Percentiles rank a stretch among this genome's conserved stretches.
Evolutionary conservation across 2,888 invertebrate species (phyloP).

Genomic region (Gastrophysa polygoni): DNA sequence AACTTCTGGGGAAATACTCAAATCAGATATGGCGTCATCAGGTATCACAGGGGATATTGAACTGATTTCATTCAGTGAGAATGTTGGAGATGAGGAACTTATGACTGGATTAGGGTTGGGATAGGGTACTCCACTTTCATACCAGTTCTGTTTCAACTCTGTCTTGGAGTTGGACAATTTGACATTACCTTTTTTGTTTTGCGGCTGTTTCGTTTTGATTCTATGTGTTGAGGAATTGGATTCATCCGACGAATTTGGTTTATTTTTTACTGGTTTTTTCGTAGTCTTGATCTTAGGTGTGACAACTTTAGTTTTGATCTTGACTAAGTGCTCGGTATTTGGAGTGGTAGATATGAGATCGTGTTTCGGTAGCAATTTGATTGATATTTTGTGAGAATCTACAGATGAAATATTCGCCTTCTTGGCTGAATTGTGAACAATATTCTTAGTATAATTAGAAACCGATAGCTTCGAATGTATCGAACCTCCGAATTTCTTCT

Average conservation of each 20-base stretch:
- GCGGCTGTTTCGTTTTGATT: slow-evolving; percentile 44
- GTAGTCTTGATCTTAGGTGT: slow-evolving; percentile 16
- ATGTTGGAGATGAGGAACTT: slow-evolving; percentile 50
- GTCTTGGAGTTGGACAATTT: slow-evolving; percentile 61
- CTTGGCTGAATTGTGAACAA: no score
- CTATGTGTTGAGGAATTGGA: background rate
- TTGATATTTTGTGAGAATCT: no score
- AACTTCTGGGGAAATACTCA: slow-evolving; percentile 48
- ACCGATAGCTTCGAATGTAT: no score
- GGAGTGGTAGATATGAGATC: background rate
- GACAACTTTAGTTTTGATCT: slow-evolving; percentile 16
- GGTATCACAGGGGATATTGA: slow-evolving; percentile 17
- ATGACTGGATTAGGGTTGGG: slow-evolving; percentile 51
- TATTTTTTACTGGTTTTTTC: slow-evolving; percentile 12
- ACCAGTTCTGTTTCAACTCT: slow-evolving; percentile 58
- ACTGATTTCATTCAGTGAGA: slow-evolving; percentile 32
- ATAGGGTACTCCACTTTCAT: slow-evolving; percentile 53
- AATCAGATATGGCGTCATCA: slow-evolving; percentile 2
- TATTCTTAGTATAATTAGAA: no score
- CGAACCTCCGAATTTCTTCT: no score
- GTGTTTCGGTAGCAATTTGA: background rate
- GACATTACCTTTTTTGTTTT: slow-evolving; percentile 57
- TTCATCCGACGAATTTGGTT: background rate
- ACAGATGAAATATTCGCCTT: no score
- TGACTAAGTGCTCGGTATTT: slow-evolving; percentile 1